A percentile compares a stretch with the other conserved stretches of the same genome.
phyloP scores from a whole-genome alignment of 30 jellyfish, hydroid and myxozoan genomes.

The Turritopsis rubra region DNA sequence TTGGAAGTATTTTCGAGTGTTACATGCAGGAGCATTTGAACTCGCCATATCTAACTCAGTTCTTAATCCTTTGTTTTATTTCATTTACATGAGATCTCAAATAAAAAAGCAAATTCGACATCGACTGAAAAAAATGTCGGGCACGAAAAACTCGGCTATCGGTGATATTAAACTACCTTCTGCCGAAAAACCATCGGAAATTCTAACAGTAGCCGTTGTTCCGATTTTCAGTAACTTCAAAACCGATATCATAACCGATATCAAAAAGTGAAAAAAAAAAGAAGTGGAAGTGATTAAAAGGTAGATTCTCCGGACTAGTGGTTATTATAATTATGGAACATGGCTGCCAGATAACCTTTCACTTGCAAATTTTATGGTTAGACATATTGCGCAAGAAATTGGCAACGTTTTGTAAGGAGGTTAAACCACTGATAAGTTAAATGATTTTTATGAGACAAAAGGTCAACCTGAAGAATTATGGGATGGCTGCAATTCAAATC shows the following conservation, averaged over 20 bases:
- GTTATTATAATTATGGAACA: too few species aligned
- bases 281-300: too few species aligned
- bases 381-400: too few species aligned
- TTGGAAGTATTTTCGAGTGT: not conserved
- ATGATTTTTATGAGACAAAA: too few species aligned
- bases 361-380: too few species aligned
- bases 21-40: not conserved
- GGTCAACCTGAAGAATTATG: too few species aligned
- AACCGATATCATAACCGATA: not conserved
- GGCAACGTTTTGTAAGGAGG: too few species aligned
- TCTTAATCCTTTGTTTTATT: not conserved
- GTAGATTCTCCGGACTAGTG: too few species aligned
- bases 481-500: too few species aligned
- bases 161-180: not conserved
- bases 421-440: too few species aligned
- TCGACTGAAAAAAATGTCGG: not conserved
- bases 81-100: constrained; percentile 3
- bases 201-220: not conserved
- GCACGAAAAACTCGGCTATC: not conserved
- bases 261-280: not conserved
- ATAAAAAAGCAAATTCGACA: not conserved
- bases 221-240: not conserved
- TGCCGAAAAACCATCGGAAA: not conserved
- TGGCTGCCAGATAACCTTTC: too few species aligned
- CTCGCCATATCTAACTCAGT: not conserved